Conservation (phyloP, 1,140 invertebrate genomes). For the Kradibia gibbosae region DNA sequence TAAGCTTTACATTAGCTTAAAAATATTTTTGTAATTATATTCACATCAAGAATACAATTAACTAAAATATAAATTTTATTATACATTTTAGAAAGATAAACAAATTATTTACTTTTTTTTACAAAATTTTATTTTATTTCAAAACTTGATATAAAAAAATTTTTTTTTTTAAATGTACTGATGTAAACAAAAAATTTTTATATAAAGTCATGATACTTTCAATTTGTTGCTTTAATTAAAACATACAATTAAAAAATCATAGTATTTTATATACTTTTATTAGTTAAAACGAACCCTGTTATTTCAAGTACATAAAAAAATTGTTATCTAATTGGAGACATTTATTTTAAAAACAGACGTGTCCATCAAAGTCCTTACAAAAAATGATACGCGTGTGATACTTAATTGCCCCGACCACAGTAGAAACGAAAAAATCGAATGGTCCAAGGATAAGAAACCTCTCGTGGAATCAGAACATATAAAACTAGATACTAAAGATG, state of each 20-base stretch:
- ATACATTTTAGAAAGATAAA: too few species aligned
- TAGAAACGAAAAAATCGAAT: constrained; percentile 18
- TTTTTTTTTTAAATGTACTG: neutral
- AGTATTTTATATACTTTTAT: neutral
- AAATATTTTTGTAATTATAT: too few species aligned
- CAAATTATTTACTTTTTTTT: too few species aligned
- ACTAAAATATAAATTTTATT: too few species aligned
- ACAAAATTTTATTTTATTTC: too few species aligned
- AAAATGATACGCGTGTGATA: constrained; percentile 51
- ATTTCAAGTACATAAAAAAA: neutral
- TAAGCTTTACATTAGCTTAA: too few species aligned
- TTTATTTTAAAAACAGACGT: constrained; percentile 50
- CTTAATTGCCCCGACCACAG: constrained; percentile 50
- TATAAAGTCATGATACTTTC: neutral
- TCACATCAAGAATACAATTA: too few species aligned
- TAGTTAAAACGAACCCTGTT: neutral
- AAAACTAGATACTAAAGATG: constrained; percentile 32
- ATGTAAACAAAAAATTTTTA: too few species aligned
- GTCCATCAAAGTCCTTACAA: constrained; percentile 53
- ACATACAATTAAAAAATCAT: neutral
- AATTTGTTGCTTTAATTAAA: constrained; percentile 8
- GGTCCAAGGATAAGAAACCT: constrained; percentile 40
- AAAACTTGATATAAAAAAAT: too few species aligned
- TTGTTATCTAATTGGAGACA: neutral
- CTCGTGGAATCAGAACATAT: neutral